Base-by-base conservation (phyloP, 2,888 invertebrate genomes). In the Catocala nupta region DNA sequence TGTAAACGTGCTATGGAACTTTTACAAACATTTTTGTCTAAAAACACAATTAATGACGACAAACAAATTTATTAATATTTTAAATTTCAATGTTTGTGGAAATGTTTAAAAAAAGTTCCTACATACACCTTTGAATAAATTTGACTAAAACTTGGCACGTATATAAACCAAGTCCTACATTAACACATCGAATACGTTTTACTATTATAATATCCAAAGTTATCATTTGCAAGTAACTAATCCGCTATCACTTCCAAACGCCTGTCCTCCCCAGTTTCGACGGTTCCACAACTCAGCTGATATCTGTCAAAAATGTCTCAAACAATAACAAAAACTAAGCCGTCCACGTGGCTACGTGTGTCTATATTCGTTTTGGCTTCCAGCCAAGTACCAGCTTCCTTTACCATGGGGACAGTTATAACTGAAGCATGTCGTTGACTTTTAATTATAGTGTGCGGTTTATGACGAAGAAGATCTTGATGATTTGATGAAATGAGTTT, bases 331-430 rank as follows among this genome's bases (percentile, higher is more conserved):
- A 65, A 71, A 64, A 63, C 68, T 65, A 45, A 51, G 59, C 45
- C 55, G n/a, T 55, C 78, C 81, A 79, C 76, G 77, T 78, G 81
- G 71, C 48, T 67, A 70, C 55, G 59, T 55, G 47, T 10, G 45
- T 65, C 76, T 81, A 81, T 77, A 81, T 80, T 71, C 57, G 73
- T 69, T 65, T 57, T 82, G 81, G 81, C 82, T 34, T 5, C 8
- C 13, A 42, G 75, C 81, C 81, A 82, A 73, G 12, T 57, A 58
- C 69, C 63, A 39, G 68, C 70, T 81, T 78, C 82, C 82, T 80
- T 73, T 71, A 71, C 55, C 57, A 58, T 55, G 68, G 56, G 55
- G 74, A 80, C 77, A 68, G 68, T 73, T 74, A 70, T 66, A 69
- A 50, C 70, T 73, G 56, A 65, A 64, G 55, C 68, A 63, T 69